These are phyloP conservation scores for Aspiorhynchus laticeps DNA, from an alignment of 2,113 vertebrate species.

Conservation along the genomic window DNA sequence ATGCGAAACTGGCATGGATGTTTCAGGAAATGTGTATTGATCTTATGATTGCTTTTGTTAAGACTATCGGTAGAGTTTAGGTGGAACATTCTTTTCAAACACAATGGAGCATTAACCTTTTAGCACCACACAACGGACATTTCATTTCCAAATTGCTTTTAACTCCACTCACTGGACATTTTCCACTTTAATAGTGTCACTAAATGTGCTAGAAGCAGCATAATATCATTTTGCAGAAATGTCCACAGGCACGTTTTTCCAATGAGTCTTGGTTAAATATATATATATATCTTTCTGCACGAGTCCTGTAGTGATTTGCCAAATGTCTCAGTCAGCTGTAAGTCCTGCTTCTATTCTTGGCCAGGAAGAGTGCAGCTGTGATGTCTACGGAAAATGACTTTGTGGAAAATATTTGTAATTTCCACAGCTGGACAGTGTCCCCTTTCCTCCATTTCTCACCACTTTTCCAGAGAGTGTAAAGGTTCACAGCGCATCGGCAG, in stretches of 20 bases:
- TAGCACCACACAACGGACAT: background rate
- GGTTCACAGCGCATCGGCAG: background rate
- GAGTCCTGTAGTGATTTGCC: constrained; percentile 6
- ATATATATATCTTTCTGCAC: constrained; percentile 1
- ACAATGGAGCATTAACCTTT: background rate
- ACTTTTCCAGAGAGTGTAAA: background rate
- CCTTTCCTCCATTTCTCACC: background rate
- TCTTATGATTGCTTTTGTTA: background rate
- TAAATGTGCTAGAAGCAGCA: background rate
- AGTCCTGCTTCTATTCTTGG: constrained; percentile 22
- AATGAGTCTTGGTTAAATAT: background rate
- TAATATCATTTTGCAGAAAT: background rate
- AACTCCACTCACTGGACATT: background rate
- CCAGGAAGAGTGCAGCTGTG: constrained; percentile 36
- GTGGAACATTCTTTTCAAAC: background rate
- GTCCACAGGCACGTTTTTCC: background rate
- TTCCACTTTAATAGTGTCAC: background rate
- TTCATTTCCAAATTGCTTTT: background rate
- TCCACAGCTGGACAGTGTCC: constrained; percentile 31
- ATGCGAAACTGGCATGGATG: background rate
- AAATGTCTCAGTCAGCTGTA: constrained; percentile 18
- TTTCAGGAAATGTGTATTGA: background rate
- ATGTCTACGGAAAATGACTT: constrained; percentile 39
- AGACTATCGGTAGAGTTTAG: background rate
- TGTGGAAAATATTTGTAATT: constrained; percentile 54